Evolutionary conservation across 37 sponge, comb jelly and placozoan genomes (phyloP).

Genomic region (Lycopodina hypogea): DNA sequence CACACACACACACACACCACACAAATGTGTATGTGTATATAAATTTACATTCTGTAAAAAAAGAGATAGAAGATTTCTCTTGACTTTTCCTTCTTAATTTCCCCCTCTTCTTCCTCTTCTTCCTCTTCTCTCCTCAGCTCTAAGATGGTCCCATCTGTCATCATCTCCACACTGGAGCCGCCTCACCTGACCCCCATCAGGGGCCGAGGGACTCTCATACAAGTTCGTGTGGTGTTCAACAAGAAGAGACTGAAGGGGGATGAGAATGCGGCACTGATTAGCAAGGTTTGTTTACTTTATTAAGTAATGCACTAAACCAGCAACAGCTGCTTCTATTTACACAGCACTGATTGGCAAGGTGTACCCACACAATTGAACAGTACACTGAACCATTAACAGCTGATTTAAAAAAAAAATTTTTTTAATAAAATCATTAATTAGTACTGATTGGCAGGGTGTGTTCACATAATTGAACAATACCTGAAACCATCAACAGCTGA

Average conservation of each 20-base stretch:
- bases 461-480: too few relatives aligned
- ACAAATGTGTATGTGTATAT: too few relatives aligned
- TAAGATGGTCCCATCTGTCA: constrained; percentile 46
- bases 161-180: constrained; percentile 66
- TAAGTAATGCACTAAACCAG: background rate
- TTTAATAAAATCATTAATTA: too few relatives aligned
- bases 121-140: background rate
- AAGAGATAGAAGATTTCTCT: background rate
- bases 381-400: too few relatives aligned
- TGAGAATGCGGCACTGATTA: constrained; percentile 55
- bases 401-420: too few relatives aligned
- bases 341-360: too few relatives aligned
- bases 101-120: constrained; percentile 1
- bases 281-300: constrained; percentile 47
- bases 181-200: constrained; percentile 39
- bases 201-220: constrained; percentile 63
- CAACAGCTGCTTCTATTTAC: background rate
- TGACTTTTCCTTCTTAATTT: background rate
- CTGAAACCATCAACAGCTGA: too few relatives aligned
- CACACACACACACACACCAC: too few relatives aligned
- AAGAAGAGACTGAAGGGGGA: constrained; percentile 74
- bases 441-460: too few relatives aligned
- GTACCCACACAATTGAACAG: too few relatives aligned
- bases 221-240: constrained; percentile 49
- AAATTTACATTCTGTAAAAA: too few relatives aligned